Evolutionary conservation across 2,888 invertebrate genomes (phyloP), one percentile per base, ranked within the genome.

Genomic region (Caenorhabditis sp.): DNA sequence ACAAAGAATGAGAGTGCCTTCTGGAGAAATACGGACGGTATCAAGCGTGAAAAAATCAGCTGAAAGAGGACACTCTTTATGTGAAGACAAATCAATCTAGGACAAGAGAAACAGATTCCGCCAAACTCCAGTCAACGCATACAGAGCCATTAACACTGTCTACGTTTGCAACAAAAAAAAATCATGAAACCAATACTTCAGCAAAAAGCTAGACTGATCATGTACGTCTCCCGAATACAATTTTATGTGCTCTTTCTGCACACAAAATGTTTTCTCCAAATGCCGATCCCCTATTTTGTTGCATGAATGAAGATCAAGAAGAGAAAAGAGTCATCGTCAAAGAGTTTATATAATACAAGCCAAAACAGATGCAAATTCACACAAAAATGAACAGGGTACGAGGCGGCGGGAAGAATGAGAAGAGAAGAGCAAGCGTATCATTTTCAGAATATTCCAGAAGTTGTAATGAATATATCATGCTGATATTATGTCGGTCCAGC

Each of bases 401-500:
- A 51, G 38, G 66, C 16, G 31, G n/a, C 35, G 31, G n/a, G 22
- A 22, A 58, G 56, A 58, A 70, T 58, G 59, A 19, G 47, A 31
- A 22, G 35, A 28, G 31, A 14, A 41, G n/a, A n/a, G 41, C 22
- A 44, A 56, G 22, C n/a, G 16, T 28, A 41, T 44, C 54, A 56
- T 7, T 56, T 56, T 56, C 31, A 44, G 12, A 28, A 44, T 58
- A 47, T 70, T 70, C 51, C 44, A 56, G 31, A 28, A 0, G 2
- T 58, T n/a, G 7, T 14, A 10, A 10, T 54, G 44, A 51, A 51
- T 5, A 51, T 22, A 54, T 26, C 35, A 10, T n/a, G 22, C 14
- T 26, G 12, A 35, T 6, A 63, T 89, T 84, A 89, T 56, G 88
- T 86, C 26, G 90, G 90, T 59, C 88, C 89, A 19, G 89, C 87